Evolutionary conservation across 2,888 invertebrate species (phyloP).

Genomic region (Lagria hirta): DNA sequence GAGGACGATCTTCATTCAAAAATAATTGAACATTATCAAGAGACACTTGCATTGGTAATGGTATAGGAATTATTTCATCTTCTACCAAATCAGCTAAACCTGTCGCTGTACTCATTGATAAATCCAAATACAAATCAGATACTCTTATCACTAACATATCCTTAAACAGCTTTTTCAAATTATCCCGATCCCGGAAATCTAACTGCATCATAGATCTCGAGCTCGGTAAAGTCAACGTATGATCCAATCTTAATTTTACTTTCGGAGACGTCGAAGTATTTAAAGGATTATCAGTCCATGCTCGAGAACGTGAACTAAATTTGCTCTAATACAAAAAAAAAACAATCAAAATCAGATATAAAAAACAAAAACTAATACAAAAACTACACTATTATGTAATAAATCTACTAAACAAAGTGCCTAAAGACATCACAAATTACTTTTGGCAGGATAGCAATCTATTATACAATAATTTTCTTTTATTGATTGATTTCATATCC

Average conservation of each 20-base stretch:
- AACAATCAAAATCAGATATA: constrained; percentile 7
- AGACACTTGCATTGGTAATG: constrained; percentile 79
- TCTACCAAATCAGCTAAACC: constrained; percentile 83
- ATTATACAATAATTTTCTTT: too few relatives aligned
- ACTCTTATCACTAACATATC: constrained; percentile 66
- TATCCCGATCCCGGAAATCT: constrained; percentile 54
- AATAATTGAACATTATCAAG: constrained; percentile 75
- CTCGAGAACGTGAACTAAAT: constrained; percentile 78
- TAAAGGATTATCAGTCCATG: constrained; percentile 71
- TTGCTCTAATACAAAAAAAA: constrained; percentile 63
- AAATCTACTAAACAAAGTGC: too few relatives aligned
- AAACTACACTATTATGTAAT: constrained; percentile 8
- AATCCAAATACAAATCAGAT: constrained; percentile 64
- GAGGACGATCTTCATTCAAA: constrained; percentile 81
- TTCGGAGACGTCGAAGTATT: constrained; percentile 57
- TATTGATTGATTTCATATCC: too few relatives aligned
- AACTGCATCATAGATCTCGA: constrained; percentile 43
- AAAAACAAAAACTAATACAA: constrained; percentile 4
- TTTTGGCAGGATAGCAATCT: too few relatives aligned
- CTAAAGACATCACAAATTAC: too few relatives aligned
- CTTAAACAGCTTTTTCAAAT: constrained; percentile 53
- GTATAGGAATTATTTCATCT: constrained; percentile 79
- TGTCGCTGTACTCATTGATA: constrained; percentile 80
- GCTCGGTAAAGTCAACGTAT: constrained; percentile 56
- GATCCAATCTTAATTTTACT: constrained; percentile 64